Evolutionary conservation across 1,140 invertebrate species (phyloP).

Genomic region (Aphelinus atriplicis): DNA sequence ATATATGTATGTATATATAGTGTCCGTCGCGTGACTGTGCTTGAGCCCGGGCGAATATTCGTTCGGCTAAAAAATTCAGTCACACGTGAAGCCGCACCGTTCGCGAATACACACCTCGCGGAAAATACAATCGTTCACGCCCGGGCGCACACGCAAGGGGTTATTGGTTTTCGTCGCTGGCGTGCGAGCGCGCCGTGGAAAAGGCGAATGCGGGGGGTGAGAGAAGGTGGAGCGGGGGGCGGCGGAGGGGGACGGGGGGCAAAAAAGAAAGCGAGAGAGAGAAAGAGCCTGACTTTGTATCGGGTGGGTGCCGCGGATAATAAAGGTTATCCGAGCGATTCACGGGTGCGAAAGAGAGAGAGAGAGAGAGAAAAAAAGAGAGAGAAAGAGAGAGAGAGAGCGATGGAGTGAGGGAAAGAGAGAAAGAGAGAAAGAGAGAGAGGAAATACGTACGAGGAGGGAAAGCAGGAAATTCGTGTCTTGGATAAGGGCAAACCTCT

Average conservation of each 20-base stretch:
- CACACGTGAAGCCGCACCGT: too few species aligned
- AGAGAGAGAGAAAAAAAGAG: not conserved
- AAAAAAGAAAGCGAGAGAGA: not conserved
- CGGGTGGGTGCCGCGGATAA: constrained; percentile 14
- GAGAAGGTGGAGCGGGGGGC: too few species aligned
- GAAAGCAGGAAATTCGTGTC: constrained; percentile 34
- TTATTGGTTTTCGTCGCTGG: constrained; percentile 34
- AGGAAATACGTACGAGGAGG: not conserved
- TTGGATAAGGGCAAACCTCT: constrained; percentile 31
- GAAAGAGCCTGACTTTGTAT: not conserved
- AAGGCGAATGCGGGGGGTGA: too few species aligned
- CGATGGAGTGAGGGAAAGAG: not conserved
- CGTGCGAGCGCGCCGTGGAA: not conserved
- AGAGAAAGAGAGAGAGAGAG: not conserved
- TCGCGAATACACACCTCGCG: not conserved
- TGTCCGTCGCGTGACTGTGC: too few species aligned
- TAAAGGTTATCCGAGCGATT: constrained; percentile 19
- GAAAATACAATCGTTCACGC: not conserved
- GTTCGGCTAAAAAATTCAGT: too few species aligned
- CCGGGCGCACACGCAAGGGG: constrained; percentile 6
- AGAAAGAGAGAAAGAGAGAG: not conserved
- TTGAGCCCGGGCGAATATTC: too few species aligned
- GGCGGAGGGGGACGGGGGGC: not conserved
- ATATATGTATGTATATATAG: too few species aligned
- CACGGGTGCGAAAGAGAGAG: too few species aligned